A percentile compares a stretch with the other conserved stretches of the same genome.
phyloP scores from a whole-genome alignment of 2,113 vertebrate species.

The Callithrix jacchus region DNA sequence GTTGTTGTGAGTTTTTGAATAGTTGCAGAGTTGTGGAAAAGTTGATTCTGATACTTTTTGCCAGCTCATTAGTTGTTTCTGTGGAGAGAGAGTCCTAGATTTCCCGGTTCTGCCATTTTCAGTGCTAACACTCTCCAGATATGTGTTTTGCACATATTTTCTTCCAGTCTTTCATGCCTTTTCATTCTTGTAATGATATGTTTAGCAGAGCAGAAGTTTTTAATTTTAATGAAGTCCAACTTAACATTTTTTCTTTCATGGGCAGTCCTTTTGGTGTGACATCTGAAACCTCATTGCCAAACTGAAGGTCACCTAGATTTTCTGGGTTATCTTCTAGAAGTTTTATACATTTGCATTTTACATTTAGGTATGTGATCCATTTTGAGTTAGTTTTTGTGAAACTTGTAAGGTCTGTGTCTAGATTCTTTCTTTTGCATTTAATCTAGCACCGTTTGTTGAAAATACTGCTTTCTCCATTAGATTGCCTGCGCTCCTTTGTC shows the following conservation, averaged over 20 bases:
- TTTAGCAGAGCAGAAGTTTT: not conserved
- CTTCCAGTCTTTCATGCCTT: not conserved
- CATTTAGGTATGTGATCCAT: not conserved
- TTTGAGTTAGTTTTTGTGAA: slow-evolving; percentile 39
- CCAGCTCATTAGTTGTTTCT: not conserved
- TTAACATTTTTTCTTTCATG: not conserved
- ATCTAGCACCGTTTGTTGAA: not conserved
- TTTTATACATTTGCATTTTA: slow-evolving; percentile 1
- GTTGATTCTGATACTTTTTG: not conserved
- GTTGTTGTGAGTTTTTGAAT: not conserved
- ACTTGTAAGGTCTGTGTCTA: not conserved
- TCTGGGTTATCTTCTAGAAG: not conserved
- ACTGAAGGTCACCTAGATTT: not conserved
- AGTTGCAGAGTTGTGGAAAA: not conserved
- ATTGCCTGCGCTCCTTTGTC: slow-evolving; percentile 22
- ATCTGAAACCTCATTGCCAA: not conserved
- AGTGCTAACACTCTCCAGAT: not conserved
- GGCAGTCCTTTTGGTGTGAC: not conserved
- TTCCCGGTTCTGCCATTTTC: not conserved
- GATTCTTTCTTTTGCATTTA: not conserved
- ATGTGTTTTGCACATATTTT: not conserved
- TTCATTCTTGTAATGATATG: not conserved
- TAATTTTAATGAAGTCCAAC: not conserved
- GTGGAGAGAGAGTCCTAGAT: not conserved
- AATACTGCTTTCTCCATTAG: not conserved